A percentile compares a stretch with the other conserved stretches of the same genome.
These are phyloP conservation scores for Acanthiza pusilla DNA, from an alignment of 2,797 vertebrate genomes.

Conservation along the genomic window DNA sequence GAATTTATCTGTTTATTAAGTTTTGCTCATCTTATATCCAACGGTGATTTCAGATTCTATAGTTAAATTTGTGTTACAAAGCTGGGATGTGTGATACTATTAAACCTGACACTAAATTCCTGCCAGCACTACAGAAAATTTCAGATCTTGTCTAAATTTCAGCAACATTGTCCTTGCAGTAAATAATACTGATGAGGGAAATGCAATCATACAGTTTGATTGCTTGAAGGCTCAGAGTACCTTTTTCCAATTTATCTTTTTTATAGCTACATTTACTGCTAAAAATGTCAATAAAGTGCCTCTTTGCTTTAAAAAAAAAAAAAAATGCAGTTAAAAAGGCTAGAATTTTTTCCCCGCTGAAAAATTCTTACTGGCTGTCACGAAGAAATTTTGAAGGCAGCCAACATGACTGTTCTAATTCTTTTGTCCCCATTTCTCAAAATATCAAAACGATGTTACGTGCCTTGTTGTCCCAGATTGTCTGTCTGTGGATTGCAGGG, in stretches of 20 bases:
- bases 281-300: not conserved
- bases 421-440: conserved; percentile 57
- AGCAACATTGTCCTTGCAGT: not conserved
- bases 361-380: not conserved
- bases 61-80: not conserved
- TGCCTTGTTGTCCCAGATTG: conserved; percentile 42
- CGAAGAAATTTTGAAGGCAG: not conserved
- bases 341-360: not conserved
- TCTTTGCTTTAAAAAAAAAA: not conserved
- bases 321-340: not conserved
- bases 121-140: not conserved
- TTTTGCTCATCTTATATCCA: not conserved
- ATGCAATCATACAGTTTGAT: not conserved
- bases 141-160: not conserved
- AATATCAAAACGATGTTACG: conserved; percentile 20
- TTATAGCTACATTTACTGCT: not conserved
- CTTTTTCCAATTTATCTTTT: not conserved
- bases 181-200: not conserved
- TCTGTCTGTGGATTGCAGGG: not conserved
- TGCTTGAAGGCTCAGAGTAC: not conserved
- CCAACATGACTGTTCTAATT: conserved; percentile 48
- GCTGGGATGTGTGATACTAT: not conserved
- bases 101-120: not conserved
- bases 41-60: not conserved
- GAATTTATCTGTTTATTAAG: not conserved